A percentile compares a stretch with the other conserved stretches of the same genome.
phyloP scores from a whole-genome alignment of 1,140 invertebrate species.

The Musca domestica region DNA sequence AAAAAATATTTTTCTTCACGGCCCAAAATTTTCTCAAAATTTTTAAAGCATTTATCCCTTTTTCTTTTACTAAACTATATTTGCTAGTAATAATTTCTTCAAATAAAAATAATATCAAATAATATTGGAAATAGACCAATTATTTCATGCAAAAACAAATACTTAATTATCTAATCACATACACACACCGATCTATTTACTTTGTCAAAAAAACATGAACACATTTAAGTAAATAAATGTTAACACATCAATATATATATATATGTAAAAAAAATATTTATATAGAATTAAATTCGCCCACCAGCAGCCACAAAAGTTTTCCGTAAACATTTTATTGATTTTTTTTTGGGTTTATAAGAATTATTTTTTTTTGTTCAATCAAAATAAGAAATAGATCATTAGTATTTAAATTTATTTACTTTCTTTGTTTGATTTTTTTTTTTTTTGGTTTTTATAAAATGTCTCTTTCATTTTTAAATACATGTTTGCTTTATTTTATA shows the following conservation, averaged over 20 bases:
- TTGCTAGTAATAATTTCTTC: too few species aligned
- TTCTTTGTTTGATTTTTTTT: background rate
- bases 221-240: background rate
- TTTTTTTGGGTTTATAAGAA: background rate
- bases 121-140: too few species aligned
- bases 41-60: too few species aligned
- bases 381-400: too few species aligned
- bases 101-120: too few species aligned
- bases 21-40: too few species aligned
- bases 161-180: background rate
- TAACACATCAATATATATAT: slow-evolving; percentile 8
- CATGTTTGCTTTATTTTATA: too few species aligned
- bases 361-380: too few species aligned
- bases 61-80: too few species aligned
- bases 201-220: background rate
- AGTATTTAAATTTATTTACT: background rate
- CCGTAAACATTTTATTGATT: background rate
- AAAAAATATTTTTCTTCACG: too few species aligned
- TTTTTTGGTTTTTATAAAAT: background rate
- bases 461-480: too few species aligned
- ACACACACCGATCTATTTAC: background rate
- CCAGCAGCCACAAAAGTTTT: slow-evolving; percentile 31
- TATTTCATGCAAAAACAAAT: background rate
- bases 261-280: slow-evolving; percentile 20
- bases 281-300: slow-evolving; percentile 27